These are phyloP conservation scores for Calosoma granatense DNA, from an alignment of 1,140 invertebrate genomes.

Conservation along the genomic window DNA sequence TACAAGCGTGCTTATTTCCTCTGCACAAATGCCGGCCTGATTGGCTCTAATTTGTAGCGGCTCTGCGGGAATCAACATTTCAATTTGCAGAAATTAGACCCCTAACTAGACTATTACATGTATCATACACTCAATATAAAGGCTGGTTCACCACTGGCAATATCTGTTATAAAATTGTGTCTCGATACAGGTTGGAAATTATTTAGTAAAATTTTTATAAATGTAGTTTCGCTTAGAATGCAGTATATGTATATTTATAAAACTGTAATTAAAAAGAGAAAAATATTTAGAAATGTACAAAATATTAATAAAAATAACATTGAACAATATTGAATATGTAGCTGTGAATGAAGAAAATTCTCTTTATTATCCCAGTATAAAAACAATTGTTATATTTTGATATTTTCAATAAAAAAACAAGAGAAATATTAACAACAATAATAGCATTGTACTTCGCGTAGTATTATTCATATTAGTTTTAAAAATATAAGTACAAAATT, in stretches of 20 bases:
- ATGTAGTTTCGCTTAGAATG: neutral
- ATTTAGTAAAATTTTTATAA: neutral
- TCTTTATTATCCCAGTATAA: too few species aligned
- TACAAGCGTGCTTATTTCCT: neutral
- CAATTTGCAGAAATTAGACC: neutral
- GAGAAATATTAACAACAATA: neutral
- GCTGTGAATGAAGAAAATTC: too few species aligned
- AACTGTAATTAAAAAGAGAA: neutral
- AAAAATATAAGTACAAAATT: neutral
- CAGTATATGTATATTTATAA: neutral
- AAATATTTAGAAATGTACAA: neutral
- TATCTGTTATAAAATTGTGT: neutral
- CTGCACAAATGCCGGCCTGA: conserved; percentile 1
- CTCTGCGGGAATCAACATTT: neutral
- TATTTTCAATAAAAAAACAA: too few species aligned
- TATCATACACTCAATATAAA: too few species aligned
- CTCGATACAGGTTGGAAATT: neutral
- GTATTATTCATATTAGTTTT: neutral
- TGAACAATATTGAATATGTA: too few species aligned
- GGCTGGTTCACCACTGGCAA: neutral
- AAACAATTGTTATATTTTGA: too few species aligned
- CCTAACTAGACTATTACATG: neutral
- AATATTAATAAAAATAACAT: too few species aligned
- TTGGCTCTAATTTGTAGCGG: conserved; percentile 8
- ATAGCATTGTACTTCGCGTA: neutral